These are phyloP conservation scores for Cyphomyrus discorhynchus DNA, from an alignment of 2,113 vertebrate species.

Conservation along the genomic window DNA sequence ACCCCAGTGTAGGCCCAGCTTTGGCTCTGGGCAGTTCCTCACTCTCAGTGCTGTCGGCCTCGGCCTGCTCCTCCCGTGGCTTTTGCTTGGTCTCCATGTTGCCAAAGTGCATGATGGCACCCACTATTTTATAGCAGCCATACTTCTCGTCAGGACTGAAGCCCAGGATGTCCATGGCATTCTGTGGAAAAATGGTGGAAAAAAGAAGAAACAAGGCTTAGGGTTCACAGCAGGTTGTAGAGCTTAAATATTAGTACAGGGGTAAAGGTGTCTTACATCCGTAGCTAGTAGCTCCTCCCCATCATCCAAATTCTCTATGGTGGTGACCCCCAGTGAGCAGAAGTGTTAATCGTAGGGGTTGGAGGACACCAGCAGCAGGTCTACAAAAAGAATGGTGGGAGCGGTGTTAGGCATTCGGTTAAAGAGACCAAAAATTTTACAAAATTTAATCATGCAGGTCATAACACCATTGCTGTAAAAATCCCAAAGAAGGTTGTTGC, in stretches of 20 bases:
- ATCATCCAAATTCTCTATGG: slow-evolving; percentile 81
- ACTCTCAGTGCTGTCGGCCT: slow-evolving; percentile 88
- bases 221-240: neutral
- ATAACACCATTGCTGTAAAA: neutral
- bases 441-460: neutral
- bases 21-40: slow-evolving; percentile 30
- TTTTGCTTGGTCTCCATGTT: slow-evolving; percentile 98
- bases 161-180: slow-evolving; percentile 89
- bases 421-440: neutral
- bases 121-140: slow-evolving; percentile 87
- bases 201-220: neutral
- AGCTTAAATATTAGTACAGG: neutral
- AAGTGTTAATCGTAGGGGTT: slow-evolving; percentile 93
- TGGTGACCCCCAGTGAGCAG: slow-evolving; percentile 87
- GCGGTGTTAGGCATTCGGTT: neutral
- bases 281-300: slow-evolving; percentile 80
- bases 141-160: slow-evolving; percentile 82
- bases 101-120: slow-evolving; percentile 89
- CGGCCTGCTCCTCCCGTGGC: slow-evolving; percentile 88
- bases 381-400: slow-evolving; percentile 46
- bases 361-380: slow-evolving; percentile 86
- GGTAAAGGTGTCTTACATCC: slow-evolving; percentile 59
- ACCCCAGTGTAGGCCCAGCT: neutral
- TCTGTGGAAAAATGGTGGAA: slow-evolving; percentile 61
- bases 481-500: neutral